Evolutionary conservation across 2,797 vertebrate genomes (phyloP).

Genomic region (Ciconia nigra): DNA sequence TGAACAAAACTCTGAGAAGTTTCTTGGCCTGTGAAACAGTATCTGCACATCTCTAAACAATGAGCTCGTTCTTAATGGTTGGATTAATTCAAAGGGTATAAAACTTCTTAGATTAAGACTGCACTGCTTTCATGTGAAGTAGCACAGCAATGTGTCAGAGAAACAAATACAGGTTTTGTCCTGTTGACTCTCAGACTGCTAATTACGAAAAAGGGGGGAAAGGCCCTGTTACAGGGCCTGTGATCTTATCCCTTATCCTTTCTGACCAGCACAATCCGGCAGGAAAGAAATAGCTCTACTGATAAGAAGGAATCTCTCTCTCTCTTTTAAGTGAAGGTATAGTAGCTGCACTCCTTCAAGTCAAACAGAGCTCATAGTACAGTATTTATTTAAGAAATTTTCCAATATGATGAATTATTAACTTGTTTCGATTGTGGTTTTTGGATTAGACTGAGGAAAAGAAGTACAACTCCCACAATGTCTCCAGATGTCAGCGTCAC

Average conservation of each 20-base stretch:
- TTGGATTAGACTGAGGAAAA: neutral
- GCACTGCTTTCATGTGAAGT: neutral
- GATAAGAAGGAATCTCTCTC: constrained; percentile 14
- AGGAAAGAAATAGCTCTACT: constrained; percentile 7
- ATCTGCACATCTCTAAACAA: constrained; percentile 23
- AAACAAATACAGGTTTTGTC: constrained; percentile 5
- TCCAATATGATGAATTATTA: constrained; percentile 21
- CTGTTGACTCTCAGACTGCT: neutral
- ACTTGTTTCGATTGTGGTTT: neutral
- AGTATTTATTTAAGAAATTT: constrained; percentile 22
- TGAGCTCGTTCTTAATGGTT: neutral
- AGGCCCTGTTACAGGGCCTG: neutral
- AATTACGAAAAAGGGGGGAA: neutral
- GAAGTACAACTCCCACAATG: neutral
- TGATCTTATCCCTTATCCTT: constrained; percentile 8
- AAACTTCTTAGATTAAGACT: neutral
- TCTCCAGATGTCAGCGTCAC: neutral
- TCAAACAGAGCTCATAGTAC: neutral
- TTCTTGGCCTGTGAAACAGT: neutral
- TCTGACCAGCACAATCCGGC: neutral
- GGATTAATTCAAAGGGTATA: neutral
- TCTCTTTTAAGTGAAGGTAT: neutral
- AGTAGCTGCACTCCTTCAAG: neutral
- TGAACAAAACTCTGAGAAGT: neutral
- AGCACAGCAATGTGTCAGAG: neutral